Evolutionary conservation across 2,113 vertebrate genomes (phyloP).

Genomic region (Ciconia stormi): DNA sequence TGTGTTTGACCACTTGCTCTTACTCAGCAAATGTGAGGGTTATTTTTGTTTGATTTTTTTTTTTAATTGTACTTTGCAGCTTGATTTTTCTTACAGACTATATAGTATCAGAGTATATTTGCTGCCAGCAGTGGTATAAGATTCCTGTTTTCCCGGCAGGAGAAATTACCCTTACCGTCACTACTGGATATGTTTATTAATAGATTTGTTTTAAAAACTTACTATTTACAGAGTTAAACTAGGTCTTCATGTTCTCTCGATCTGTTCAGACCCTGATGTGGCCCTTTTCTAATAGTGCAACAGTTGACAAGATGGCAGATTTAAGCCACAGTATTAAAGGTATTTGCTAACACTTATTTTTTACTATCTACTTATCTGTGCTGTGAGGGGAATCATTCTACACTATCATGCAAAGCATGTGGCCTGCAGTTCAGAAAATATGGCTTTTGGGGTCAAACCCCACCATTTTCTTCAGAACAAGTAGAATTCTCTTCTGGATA

Average conservation of each 20-base stretch:
- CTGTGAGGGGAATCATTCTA: background rate
- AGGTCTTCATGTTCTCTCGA: background rate
- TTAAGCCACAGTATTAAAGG: background rate
- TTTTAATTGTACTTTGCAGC: background rate
- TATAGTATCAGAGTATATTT: background rate
- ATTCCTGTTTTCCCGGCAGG: background rate
- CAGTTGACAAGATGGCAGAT: background rate
- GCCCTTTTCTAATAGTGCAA: background rate
- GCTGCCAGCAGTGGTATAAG: background rate
- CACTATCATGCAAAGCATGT: background rate
- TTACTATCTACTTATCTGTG: background rate
- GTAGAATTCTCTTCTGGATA: background rate
- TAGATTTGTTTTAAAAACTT: background rate
- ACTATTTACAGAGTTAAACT: background rate
- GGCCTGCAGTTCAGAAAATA: background rate
- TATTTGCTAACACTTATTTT: background rate
- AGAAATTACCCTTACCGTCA: background rate
- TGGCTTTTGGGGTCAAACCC: background rate
- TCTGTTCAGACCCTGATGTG: background rate
- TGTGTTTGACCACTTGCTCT: background rate
- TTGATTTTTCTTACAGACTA: background rate
- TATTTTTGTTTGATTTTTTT: background rate
- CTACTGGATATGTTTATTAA: background rate
- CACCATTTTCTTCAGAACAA: background rate
- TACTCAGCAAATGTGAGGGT: background rate